phyloP scores from a whole-genome alignment of 2,797 vertebrate species.

The Arrhamphus sclerolepis region DNA sequence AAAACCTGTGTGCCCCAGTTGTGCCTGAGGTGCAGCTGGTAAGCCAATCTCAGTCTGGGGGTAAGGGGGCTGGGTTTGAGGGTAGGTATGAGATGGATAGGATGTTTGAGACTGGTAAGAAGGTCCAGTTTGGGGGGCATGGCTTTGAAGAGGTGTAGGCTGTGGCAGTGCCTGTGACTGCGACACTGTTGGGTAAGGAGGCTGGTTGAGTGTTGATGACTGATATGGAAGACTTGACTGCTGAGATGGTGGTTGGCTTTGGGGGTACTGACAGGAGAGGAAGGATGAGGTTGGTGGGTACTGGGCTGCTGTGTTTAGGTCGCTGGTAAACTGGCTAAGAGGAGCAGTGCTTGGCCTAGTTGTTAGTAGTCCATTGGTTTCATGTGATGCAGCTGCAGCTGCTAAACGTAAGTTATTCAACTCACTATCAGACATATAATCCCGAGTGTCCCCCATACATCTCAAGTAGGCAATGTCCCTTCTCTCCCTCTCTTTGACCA shows the following conservation, averaged over 20 bases:
- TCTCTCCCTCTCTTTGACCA: conserved; percentile 92
- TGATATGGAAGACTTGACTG: conserved; percentile 75
- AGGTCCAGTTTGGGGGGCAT: conserved; percentile 80
- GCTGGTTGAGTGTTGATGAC: conserved; percentile 81
- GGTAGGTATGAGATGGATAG: conserved; percentile 85
- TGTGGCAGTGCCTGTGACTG: conserved; percentile 88
- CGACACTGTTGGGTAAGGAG: conserved; percentile 84
- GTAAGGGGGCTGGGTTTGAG: conserved; percentile 82
- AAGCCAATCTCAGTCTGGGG: conserved; percentile 87
- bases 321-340: conserved; percentile 85
- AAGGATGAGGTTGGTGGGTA: conserved; percentile 86
- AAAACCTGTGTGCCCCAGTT: conserved; percentile 86
- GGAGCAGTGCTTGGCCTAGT: conserved; percentile 83
- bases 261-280: conserved; percentile 85
- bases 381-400: conserved; percentile 84
- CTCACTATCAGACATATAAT: conserved; percentile 98
- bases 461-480: conserved; percentile 92
- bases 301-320: conserved; percentile 83
- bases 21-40: conserved; percentile 74
- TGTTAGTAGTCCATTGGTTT: conserved; percentile 79
- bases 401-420: conserved; percentile 92
- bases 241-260: conserved; percentile 78
- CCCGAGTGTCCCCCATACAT: conserved; percentile 90
- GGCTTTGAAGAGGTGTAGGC: conserved; percentile 85
- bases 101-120: conserved; percentile 83